phyloP scores from a whole-genome alignment of 2,113 vertebrate genomes.

The Melanostigma gelatinosum region DNA sequence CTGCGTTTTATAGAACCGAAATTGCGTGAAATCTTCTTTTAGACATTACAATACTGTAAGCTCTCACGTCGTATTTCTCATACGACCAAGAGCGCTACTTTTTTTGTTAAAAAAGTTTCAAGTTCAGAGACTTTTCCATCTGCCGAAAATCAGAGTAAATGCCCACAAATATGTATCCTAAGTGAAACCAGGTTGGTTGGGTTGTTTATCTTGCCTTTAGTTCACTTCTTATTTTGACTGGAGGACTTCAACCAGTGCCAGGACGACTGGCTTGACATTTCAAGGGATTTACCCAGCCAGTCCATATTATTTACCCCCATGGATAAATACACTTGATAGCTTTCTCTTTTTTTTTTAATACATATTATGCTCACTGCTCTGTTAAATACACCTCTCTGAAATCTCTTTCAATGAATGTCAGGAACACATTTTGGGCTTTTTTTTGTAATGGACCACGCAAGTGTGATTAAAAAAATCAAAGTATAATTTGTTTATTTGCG shows the following conservation, averaged over 20 bases:
- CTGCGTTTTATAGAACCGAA: slow-evolving; percentile 44
- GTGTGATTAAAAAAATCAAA: slow-evolving; percentile 5
- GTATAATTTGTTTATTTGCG: slow-evolving; percentile 43
- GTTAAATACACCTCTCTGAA: slow-evolving; percentile 30
- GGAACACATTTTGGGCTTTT: neutral
- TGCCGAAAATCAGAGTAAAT: slow-evolving; percentile 59
- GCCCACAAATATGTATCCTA: slow-evolving; percentile 72
- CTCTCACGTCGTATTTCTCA: slow-evolving; percentile 45
- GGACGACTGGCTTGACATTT: slow-evolving; percentile 39
- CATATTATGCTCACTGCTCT: slow-evolving; percentile 38
- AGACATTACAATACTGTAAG: slow-evolving; percentile 34
- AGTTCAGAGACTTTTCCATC: slow-evolving; percentile 53
- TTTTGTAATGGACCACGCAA: slow-evolving; percentile 4
- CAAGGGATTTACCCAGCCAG: slow-evolving; percentile 47
- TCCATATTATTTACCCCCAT: slow-evolving; percentile 52
- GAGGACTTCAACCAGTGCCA: slow-evolving; percentile 55
- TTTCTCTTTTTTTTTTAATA: slow-evolving; percentile 13
- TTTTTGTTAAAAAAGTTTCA: slow-evolving; percentile 56
- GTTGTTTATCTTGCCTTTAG: slow-evolving; percentile 68
- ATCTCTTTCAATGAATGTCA: slow-evolving; percentile 9
- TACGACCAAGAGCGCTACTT: neutral
- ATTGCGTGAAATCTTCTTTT: slow-evolving; percentile 54
- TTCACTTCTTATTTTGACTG: slow-evolving; percentile 73
- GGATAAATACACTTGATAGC: slow-evolving; percentile 59
- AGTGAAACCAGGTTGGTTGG: slow-evolving; percentile 66